Evolutionary conservation across 2,888 invertebrate species (phyloP), one percentile per base, ranked within the genome.

Genomic region (Ormyrus nitidulus): DNA sequence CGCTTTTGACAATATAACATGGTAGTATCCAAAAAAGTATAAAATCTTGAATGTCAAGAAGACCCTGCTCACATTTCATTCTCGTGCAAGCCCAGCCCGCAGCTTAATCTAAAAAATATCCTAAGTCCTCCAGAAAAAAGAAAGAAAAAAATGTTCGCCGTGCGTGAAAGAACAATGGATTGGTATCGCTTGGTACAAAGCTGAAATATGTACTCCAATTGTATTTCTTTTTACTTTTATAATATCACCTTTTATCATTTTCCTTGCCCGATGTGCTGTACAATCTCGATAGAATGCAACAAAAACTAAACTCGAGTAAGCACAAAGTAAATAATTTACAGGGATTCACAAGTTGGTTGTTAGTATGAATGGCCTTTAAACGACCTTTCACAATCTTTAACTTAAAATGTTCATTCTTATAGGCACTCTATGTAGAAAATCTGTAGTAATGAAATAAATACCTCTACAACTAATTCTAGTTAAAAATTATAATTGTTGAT

Each of bases 71-170:
- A 69, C 54, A 79, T 69, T 69, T 73, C 44, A 71, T 80, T 80
- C 77, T 82, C 80, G 79, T 79, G 79, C 82, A 83, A 85, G 81
- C 78, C 69, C 71, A 81, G 79, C 80, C 66, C 75, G 74, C 78
- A 81, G 66, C 66, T 79, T 81, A 79, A 77, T 79, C 78, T 81
- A 81, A 81, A 59, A 77, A 19, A 64, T 75, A 58, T 70, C 44
- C 56, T 70, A 75, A 46, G 11, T 59, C 58, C 66, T 77, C 59
- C 56, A 56, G 5, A 61, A 75, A 75, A 9, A 62, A 44, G 51
- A 56, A 58, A 49, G 19, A 75, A 77, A 56, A 48, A 65, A 70
- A 53, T 46, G 49, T 51, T 65, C 71, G 72, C 62, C 70, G 61
- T 70, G 66, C 71, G 61, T 70, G 70, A 74, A 70, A 81, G 72